These are phyloP conservation scores for Drosophila buzzatii DNA, from an alignment of 2,888 invertebrate genomes.

Conservation along the genomic window DNA sequence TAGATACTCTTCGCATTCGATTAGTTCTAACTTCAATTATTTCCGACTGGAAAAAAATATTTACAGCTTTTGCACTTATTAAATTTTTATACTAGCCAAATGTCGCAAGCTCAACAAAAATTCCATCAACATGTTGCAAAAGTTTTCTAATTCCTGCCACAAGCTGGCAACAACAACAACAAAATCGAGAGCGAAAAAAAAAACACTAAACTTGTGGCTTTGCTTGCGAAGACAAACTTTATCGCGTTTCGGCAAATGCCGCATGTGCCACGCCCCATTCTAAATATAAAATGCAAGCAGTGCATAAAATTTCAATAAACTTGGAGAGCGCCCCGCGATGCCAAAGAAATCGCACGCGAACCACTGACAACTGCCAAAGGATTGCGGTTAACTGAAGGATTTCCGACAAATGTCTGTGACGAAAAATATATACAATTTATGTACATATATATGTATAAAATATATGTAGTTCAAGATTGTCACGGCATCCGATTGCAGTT, in stretches of 20 bases:
- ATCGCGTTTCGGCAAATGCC: conserved; percentile 18
- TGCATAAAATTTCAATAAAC: conserved; percentile 50
- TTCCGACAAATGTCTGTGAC: not conserved
- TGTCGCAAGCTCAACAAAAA: conserved; percentile 2
- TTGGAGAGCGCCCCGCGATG: not conserved
- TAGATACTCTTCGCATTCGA: too few species aligned
- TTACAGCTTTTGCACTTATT: not conserved
- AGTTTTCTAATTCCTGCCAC: conserved; percentile 23
- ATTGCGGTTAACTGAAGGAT: conserved; percentile 1
- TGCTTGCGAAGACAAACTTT: conserved; percentile 25
- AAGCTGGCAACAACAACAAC: conserved; percentile 8
- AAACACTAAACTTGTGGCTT: conserved; percentile 24
- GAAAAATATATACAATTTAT: conserved; percentile 1
- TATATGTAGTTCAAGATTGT: conserved; percentile 1
- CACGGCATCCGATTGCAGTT: conserved; percentile 13
- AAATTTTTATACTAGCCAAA: not conserved
- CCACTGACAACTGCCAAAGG: conserved; percentile 6
- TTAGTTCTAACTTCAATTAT: not conserved
- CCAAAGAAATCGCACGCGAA: conserved; percentile 22
- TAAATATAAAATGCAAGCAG: conserved; percentile 38
- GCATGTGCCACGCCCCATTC: conserved; percentile 21
- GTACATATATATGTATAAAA: not conserved
- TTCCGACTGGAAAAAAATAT: not conserved
- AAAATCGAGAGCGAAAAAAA: not conserved
- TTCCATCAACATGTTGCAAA: conserved; percentile 4